phyloP scores from a whole-genome alignment of 2,113 vertebrate genomes.

The Cyprinodon variegatus region DNA sequence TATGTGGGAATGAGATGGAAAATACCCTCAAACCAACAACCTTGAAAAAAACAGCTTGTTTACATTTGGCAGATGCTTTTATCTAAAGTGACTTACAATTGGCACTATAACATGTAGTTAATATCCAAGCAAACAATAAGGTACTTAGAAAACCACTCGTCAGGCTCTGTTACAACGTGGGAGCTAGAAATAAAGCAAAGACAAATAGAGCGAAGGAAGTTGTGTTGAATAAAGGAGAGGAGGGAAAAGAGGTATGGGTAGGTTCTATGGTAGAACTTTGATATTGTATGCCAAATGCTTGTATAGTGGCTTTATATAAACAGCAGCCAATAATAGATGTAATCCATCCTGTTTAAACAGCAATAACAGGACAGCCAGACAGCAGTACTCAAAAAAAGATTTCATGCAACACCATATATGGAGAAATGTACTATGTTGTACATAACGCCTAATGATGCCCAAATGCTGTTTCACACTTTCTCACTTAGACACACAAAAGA shows the following conservation, averaged over 20 bases:
- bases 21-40: not conserved
- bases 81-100: too few species aligned
- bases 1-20: not conserved
- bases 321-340: not conserved
- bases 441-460: slow-evolving; percentile 65
- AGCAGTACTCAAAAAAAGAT: slow-evolving; percentile 21
- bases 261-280: not conserved
- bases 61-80: too few species aligned
- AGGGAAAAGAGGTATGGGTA: not conserved
- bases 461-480: slow-evolving; percentile 58
- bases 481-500: slow-evolving; percentile 47
- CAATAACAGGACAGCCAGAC: slow-evolving; percentile 29
- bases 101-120: not conserved
- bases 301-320: not conserved
- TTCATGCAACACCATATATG: slow-evolving; percentile 32
- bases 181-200: not conserved
- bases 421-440: slow-evolving; percentile 25
- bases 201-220: not conserved
- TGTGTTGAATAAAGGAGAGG: not conserved
- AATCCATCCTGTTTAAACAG: slow-evolving; percentile 45
- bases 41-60: not conserved
- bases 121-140: not conserved
- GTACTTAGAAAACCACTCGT: not conserved
- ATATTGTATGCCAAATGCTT: slow-evolving; percentile 3
- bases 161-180: not conserved